These are phyloP conservation scores for Ceratoteleas bidentatus DNA, from an alignment of 1,140 invertebrate genomes.

Conservation along the genomic window DNA sequence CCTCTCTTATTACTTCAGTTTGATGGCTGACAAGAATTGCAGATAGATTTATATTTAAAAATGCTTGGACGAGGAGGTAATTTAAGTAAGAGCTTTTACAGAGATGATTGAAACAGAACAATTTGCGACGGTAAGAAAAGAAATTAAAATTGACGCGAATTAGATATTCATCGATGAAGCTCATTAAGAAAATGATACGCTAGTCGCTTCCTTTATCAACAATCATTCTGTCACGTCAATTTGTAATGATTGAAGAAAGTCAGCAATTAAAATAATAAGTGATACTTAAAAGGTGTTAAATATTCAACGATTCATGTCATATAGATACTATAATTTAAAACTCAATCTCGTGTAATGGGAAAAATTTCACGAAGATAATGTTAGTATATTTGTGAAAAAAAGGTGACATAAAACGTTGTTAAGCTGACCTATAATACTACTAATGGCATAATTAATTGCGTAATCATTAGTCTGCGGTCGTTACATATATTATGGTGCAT, in stretches of 20 bases:
- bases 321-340: too few relatives aligned
- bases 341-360: too few relatives aligned
- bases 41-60: slow-evolving; percentile 43
- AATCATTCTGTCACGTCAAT: slow-evolving; percentile 10
- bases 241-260: slow-evolving; percentile 3
- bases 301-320: too few relatives aligned
- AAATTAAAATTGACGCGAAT: slow-evolving; percentile 75
- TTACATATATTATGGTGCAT: too few relatives aligned
- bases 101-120: slow-evolving; percentile 55
- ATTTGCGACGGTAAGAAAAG: slow-evolving; percentile 37
- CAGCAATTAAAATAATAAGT: too few relatives aligned
- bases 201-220: slow-evolving; percentile 25
- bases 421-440: too few relatives aligned
- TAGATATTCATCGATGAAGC: slow-evolving; percentile 73
- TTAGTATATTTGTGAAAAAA: too few relatives aligned
- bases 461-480: too few relatives aligned
- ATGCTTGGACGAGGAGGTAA: slow-evolving; percentile 40
- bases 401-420: too few relatives aligned
- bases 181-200: slow-evolving; percentile 57
- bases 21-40: slow-evolving; percentile 39
- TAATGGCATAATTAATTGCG: too few relatives aligned
- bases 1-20: slow-evolving; percentile 41
- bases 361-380: too few relatives aligned
- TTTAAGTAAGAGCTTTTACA: slow-evolving; percentile 60
- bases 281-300: too few relatives aligned